A percentile compares a stretch with the other conserved stretches of the same genome.
Evolutionary conservation across 1,140 invertebrate genomes (phyloP).

Genomic region (Drosophila erecta): DNA sequence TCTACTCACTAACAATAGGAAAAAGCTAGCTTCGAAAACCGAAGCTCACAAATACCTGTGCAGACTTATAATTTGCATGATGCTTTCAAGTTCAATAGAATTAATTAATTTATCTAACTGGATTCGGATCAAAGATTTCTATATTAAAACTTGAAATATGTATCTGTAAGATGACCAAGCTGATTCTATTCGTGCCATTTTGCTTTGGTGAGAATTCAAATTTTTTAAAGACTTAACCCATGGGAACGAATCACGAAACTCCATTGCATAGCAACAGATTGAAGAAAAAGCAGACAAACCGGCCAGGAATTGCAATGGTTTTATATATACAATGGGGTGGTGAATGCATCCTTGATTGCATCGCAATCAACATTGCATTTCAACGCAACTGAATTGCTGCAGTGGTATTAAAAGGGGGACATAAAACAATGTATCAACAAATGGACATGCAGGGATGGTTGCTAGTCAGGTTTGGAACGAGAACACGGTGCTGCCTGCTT

Average conservation of each 20-base stretch:
- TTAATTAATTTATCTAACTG: no score
- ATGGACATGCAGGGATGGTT: slow-evolving; percentile 14
- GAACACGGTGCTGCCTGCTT: slow-evolving; percentile 17
- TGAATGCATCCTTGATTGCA: slow-evolving; percentile 9
- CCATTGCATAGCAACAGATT: slow-evolving; percentile 3
- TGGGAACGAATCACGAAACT: background rate
- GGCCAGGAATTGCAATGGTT: background rate
- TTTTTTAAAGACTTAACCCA: background rate
- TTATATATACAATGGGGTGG: slow-evolving; percentile 8
- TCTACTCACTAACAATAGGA: background rate
- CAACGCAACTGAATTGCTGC: slow-evolving; percentile 13
- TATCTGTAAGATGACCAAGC: no score
- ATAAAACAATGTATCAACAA: slow-evolving; percentile 23
- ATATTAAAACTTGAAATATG: no score
- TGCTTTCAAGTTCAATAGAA: background rate
- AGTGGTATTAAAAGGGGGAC: slow-evolving; percentile 5
- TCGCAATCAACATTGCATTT: background rate
- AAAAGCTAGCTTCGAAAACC: slow-evolving; percentile 1
- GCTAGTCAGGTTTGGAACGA: slow-evolving; percentile 18
- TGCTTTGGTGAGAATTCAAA: background rate
- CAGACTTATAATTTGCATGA: background rate
- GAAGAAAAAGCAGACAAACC: slow-evolving; percentile 1
- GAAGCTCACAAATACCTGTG: slow-evolving; percentile 11
- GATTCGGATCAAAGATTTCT: no score
- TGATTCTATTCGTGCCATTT: background rate